These are phyloP conservation scores for Sipha flava DNA, from an alignment of 1,140 invertebrate species.

Conservation along the genomic window DNA sequence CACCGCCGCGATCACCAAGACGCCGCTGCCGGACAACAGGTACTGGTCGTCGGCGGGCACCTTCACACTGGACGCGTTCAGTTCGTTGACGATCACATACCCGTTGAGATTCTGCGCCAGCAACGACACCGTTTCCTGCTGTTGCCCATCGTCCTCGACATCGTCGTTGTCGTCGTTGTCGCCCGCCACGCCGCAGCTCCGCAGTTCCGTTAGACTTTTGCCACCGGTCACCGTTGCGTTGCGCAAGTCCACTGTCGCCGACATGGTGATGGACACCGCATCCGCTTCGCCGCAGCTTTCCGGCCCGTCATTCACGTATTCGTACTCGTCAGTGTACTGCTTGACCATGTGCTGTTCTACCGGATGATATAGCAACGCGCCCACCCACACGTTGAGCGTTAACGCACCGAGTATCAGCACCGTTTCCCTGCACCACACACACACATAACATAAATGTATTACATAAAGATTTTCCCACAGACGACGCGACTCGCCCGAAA, in stretches of 20 bases:
- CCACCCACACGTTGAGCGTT: conserved; percentile 72
- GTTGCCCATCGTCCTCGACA: not conserved
- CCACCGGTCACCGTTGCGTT: not conserved
- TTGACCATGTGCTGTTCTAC: conserved; percentile 68
- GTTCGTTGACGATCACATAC: conserved; percentile 16
- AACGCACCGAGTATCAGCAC: conserved; percentile 73
- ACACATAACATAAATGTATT: conserved; percentile 33
- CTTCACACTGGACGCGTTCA: conserved; percentile 26
- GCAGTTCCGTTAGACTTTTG: not conserved
- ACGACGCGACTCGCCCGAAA: not conserved
- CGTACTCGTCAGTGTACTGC: conserved; percentile 42
- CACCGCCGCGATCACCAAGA: conserved; percentile 35
- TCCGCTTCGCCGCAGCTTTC: not conserved
- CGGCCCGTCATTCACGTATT: not conserved
- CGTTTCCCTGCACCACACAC: conserved; percentile 54
- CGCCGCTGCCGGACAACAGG: conserved; percentile 25
- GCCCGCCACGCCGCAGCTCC: not conserved
- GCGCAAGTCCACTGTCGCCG: too few relatives aligned
- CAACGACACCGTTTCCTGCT: conserved; percentile 1
- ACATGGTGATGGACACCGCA: not conserved
- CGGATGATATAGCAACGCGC: conserved; percentile 72
- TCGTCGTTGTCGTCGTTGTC: not conserved
- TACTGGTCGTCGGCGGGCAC: conserved; percentile 29
- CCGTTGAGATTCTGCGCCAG: conserved; percentile 16
- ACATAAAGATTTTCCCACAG: not conserved